A percentile compares a stretch with the other conserved stretches of the same genome.
Evolutionary conservation across 2,113 vertebrate species (phyloP).

Genomic region (Ifrita kowaldi): DNA sequence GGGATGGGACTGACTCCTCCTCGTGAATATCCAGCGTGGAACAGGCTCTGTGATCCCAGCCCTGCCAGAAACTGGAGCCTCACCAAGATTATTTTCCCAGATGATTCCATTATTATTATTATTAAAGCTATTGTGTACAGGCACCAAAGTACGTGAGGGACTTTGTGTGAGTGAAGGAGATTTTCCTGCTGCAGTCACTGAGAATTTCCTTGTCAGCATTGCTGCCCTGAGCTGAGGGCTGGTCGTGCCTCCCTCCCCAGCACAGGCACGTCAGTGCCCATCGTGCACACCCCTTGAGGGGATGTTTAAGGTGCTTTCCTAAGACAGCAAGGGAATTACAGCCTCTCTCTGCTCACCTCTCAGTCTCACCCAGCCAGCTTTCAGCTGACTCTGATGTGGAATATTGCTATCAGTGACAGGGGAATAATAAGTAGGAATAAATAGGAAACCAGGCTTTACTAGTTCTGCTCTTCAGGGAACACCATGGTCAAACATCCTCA

Average conservation of each 20-base stretch:
- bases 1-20: background rate
- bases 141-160: background rate
- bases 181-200: background rate
- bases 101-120: background rate
- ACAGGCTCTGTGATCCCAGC: background rate
- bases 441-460: background rate
- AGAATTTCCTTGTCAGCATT: background rate
- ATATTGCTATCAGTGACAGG: background rate
- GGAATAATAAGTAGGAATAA: background rate
- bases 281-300: background rate
- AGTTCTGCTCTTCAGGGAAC: background rate
- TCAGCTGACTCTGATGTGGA: background rate
- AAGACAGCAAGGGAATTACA: background rate
- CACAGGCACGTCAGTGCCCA: background rate
- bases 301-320: background rate
- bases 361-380: background rate
- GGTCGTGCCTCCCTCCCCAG: background rate
- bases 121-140: background rate
- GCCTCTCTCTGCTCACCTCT: background rate
- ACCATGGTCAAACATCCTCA: background rate
- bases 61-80: background rate
- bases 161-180: background rate
- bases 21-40: accelerated
- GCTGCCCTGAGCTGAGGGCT: background rate
- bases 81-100: background rate